Evolutionary conservation across 2,888 invertebrate genomes (phyloP), one percentile per base, ranked within the genome.

Genomic region (Drosophila emarginata): DNA sequence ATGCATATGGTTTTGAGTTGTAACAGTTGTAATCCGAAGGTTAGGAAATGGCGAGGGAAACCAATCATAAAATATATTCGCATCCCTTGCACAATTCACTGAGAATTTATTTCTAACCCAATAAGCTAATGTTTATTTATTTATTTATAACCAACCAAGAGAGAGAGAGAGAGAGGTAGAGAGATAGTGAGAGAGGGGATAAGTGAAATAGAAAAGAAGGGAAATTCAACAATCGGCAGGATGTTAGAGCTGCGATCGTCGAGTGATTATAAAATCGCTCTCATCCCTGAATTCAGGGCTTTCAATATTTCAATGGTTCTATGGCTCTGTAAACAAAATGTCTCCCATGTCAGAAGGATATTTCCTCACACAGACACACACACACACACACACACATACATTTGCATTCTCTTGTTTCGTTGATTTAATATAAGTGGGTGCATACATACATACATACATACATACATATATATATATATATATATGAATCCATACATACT

Each of bases 71-170:
- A 11, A 4, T 12, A 36, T 9, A 12, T 14, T n/a, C 7, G 26
- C 26, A 53, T 53, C 36, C 64, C 36, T 39, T 52, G 64, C 52
- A 61, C 45, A 56, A 61, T 61, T 53, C 61, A 58, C 66, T 18
- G 7, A 15, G 37, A 39, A 23, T 58, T 65, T 28, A 59, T 58
- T 59, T 65, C 64, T 73, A 78, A 76, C 77, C 60, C 76, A 77
- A 76, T 76, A 76, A 76, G 66, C 77, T 61, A 78, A 78, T 78
- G 72, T 78, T 78, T 71, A 50, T 68, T 77, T 72, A 21, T 21
- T 50, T 26, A 26, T 26, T 70, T 70, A 70, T 62, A 72, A 60
- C 56, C 15, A 15, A 28, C 37, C 15, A 21, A 68, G 37, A 59
- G 58, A 21, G 52, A 21, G 23, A 32, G 23, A 4, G 18, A 14